Evolutionary conservation across 1,140 invertebrate species (phyloP), one percentile per base, ranked within the genome.

Genomic region (Papilio polytes): DNA sequence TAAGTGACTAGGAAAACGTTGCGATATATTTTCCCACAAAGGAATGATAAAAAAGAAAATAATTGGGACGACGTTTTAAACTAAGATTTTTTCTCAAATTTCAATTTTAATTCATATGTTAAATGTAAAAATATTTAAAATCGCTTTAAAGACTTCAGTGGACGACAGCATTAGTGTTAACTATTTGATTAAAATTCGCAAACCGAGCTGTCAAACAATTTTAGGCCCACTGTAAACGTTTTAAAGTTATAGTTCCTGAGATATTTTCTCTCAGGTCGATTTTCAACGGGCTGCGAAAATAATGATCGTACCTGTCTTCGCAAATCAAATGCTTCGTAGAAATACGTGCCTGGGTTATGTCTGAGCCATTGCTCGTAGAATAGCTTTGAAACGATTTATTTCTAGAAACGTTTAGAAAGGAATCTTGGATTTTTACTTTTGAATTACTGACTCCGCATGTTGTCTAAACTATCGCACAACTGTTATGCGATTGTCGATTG

Each of bases 271-370:
- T 3, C 74, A 76, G 76, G 81, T 80, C 73, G 20, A 74, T 84
- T 80, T 84, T 85, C 81, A 83, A 86, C 82, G 78, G 80, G 80
- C 78, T 86, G 81, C 36, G 63, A 84, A 74, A 84, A 83, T 86
- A 85, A 84, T 84, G 79, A 82, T 85, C 80, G 74, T 85, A 82
- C 81, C 82, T 82, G 83, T 84, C 83, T 81, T 86, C 81, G 81
- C 84, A 89, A 86, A 89, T 89, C 85, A 88, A 74, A 59, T 78
- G 78, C 74, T 81, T 89, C 86, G 83, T 83, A 84, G 81, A 84
- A 84, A 85, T 82, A 63, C 20, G 46, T 63, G 85, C 87, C 86
- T 90, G 87, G 82, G 70, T 82, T 81, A 48, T 84, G 83, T 88
- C 85, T 86, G 80, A 84, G 73, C 74, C 46, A 70, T 82, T 81